Evolutionary conservation across 2,797 vertebrate genomes (phyloP), one percentile per base, ranked within the genome.

Genomic region (Alcedo atthis): DNA sequence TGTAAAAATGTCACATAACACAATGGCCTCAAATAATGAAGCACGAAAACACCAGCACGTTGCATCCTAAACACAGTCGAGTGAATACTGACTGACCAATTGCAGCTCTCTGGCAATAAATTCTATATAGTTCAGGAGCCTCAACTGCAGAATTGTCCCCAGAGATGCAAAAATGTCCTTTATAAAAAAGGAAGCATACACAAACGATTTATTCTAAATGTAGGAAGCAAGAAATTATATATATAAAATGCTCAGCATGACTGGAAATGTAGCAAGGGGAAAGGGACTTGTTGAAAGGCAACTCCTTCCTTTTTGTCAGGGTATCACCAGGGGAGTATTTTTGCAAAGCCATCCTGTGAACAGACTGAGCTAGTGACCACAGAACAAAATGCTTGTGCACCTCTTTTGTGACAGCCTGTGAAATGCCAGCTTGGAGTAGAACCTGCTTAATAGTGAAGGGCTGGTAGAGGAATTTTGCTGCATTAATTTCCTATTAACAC

Each of bases 121-220:
- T 73, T 93, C 46, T 58, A 30, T 78, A 37, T 68, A 30, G 30
- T 68, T 93, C 45, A 75, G 51, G 16, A 89, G 26, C 67, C 59
- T 89, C 58, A 87, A 40, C 17, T 80, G 40, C 77, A 80, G 26
- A 85, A 32, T 2, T 70, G 15, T 40, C 51, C 43, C 76, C 83
- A 94, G 94, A 89, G 70, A 64, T 51, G 33, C 48, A 61, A 88
- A 95, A 89, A 87, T 79, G 17, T 79, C 43, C 42, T 80, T 64
- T 80, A 49, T 53, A 15, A 87, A 85, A 40, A 62, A 42, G 24
- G 15, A 75, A 68, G 16, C 7, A 17, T 76, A 26, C 7, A 25
- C 22, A n/a, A 85, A 85, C 48, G 42, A 54, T 92, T 58, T 89
- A 74, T 91, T 87, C 22, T 59, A 64, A 55, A 54, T 42, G 20